These are phyloP conservation scores for Leptinotarsa texana DNA, from an alignment of 1,140 invertebrate species.

Conservation along the genomic window DNA sequence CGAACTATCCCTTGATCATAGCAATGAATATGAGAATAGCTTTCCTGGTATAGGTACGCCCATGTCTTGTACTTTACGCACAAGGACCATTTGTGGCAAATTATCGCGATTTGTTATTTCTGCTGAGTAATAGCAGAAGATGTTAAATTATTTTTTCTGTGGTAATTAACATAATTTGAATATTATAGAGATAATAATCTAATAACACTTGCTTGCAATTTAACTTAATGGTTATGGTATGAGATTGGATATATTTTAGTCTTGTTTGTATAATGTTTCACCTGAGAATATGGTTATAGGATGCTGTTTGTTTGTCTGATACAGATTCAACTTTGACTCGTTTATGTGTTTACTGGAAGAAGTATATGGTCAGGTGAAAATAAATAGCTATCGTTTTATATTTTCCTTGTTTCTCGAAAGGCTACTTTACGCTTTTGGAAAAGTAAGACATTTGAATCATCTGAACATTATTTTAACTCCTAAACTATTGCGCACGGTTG, in stretches of 20 bases:
- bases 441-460: too few relatives aligned
- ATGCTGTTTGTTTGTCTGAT: neutral
- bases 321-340: too few relatives aligned
- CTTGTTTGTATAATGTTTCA: neutral
- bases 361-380: too few relatives aligned
- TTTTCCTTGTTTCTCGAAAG: too few relatives aligned
- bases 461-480: too few relatives aligned
- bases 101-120: conserved; percentile 14
- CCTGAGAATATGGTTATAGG: neutral
- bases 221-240: conserved; percentile 11
- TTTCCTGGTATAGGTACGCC: neutral
- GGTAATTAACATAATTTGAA: conserved; percentile 14
- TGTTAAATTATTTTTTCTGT: conserved; percentile 4
- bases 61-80: conserved; percentile 13
- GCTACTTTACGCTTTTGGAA: too few relatives aligned
- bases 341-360: too few relatives aligned
- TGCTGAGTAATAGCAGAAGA: conserved; percentile 13
- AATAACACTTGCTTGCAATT: conserved; percentile 18
- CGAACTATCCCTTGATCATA: neutral
- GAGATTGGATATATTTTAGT: conserved; percentile 10
- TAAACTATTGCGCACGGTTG: too few relatives aligned
- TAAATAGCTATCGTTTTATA: too few relatives aligned
- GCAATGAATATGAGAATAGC: neutral
- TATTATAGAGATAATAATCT: conserved; percentile 18
- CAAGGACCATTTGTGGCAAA: conserved; percentile 15